Conservation (phyloP, 2,113 vertebrate species). For the Scartelaos histophorus region DNA sequence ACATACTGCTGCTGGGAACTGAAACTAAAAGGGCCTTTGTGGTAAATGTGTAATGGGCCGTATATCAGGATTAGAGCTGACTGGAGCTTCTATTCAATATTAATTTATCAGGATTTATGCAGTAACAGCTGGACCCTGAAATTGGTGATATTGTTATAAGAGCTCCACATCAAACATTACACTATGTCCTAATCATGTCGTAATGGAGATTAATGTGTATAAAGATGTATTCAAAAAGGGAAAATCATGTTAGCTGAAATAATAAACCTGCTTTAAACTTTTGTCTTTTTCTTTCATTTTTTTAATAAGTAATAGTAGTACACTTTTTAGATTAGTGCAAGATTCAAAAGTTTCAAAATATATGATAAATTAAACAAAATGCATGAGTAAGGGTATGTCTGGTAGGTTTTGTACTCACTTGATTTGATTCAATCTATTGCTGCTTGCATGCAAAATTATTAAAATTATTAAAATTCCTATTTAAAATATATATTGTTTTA, state of each 20-base stretch:
- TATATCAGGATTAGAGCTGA: slow-evolving; percentile 37
- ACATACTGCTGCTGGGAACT: slow-evolving; percentile 33
- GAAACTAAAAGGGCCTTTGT: slow-evolving; percentile 44
- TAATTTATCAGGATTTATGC: slow-evolving; percentile 31
- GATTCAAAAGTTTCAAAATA: no score
- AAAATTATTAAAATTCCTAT: no score
- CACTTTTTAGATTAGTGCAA: no score
- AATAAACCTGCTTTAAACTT: no score
- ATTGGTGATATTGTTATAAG: background rate
- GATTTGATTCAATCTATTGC: no score
- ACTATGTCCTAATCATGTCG: background rate
- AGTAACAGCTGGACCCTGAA: slow-evolving; percentile 8
- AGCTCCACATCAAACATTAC: background rate
- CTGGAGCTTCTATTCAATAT: slow-evolving; percentile 29
- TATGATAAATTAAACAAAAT: no score
- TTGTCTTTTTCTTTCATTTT: background rate
- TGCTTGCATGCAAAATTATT: no score
- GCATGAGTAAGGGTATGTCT: no score
- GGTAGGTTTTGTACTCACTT: no score
- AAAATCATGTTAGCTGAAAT: no score
- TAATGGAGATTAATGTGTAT: background rate
- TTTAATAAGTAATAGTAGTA: no score
- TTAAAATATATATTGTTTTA: no score
- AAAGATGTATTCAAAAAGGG: background rate
- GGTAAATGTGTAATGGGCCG: slow-evolving; percentile 44